Conservation (phyloP, 2,113 vertebrate species). For the Boleophthalmus pectinirostris region DNA sequence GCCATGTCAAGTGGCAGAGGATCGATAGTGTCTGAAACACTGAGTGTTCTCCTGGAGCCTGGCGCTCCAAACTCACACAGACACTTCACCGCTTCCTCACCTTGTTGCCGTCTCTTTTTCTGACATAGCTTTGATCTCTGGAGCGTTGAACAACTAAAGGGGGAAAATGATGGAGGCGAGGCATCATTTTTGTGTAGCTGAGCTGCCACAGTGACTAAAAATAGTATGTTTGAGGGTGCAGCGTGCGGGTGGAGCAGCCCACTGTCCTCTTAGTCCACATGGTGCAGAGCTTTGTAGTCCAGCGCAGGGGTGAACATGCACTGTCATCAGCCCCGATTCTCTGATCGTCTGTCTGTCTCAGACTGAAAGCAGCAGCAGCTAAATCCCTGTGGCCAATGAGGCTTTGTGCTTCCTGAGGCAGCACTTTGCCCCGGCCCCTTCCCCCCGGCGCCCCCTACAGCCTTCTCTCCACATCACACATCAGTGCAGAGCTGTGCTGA, state of each 20-base stretch:
- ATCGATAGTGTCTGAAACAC: conserved; percentile 53
- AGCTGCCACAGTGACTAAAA: conserved; percentile 50
- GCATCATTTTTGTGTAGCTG: conserved; percentile 47
- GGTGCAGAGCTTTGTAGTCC: conserved; percentile 39
- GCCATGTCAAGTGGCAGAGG: conserved; percentile 51
- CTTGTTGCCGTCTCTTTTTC: conserved; percentile 24
- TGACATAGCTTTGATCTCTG: conserved; percentile 44
- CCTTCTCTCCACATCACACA: conserved; percentile 46
- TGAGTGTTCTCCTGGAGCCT: conserved; percentile 37
- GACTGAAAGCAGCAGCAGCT: conserved; percentile 28
- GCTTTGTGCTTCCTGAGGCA: conserved; percentile 46
- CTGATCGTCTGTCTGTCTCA: conserved; percentile 17
- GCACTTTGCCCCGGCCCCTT: conserved; percentile 33
- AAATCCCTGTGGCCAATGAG: conserved; percentile 12
- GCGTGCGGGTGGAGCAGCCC: conserved; percentile 15
- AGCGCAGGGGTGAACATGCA: conserved; percentile 33
- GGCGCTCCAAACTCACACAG: conserved; percentile 43
- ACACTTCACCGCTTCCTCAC: conserved; percentile 44
- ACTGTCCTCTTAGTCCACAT: conserved; percentile 23
- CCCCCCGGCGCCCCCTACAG: conserved; percentile 9
- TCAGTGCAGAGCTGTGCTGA: conserved; percentile 59
- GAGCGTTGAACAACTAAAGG: conserved; percentile 43
- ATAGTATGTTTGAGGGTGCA: conserved; percentile 48
- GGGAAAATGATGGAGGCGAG: conserved; percentile 30
- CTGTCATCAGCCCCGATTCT: conserved; percentile 36